phyloP scores from a whole-genome alignment of 2,888 invertebrate species.

The Limnephilus auricula region DNA sequence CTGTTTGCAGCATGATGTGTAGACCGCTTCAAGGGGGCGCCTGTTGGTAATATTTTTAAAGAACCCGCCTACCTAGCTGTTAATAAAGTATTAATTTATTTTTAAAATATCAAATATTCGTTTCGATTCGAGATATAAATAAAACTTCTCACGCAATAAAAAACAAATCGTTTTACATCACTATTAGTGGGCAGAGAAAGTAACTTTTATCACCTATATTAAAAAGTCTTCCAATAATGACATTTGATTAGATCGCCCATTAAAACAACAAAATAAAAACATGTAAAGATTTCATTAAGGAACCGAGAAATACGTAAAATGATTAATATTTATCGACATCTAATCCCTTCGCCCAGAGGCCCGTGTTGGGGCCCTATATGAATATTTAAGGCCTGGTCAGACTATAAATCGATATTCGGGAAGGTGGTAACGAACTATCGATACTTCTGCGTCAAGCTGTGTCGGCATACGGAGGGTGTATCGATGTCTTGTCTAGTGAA shows the following conservation, averaged over 20 bases:
- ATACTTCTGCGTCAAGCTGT: constrained; percentile 8
- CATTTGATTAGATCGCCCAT: background rate
- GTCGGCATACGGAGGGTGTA: constrained; percentile 13
- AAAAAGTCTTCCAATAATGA: background rate
- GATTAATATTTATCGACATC: background rate
- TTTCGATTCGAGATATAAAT: background rate
- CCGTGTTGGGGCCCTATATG: background rate
- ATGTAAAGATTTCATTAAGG: background rate
- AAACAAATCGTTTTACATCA: background rate
- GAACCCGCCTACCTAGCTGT: too few species aligned
- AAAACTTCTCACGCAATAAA: background rate
- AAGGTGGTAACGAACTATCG: constrained; percentile 20
- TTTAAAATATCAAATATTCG: background rate
- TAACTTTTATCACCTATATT: background rate
- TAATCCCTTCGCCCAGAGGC: background rate
- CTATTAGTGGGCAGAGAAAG: background rate
- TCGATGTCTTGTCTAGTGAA: constrained; percentile 20
- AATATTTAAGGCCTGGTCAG: background rate
- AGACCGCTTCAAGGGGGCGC: too few species aligned
- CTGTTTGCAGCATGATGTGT: too few species aligned
- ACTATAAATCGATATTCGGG: constrained; percentile 15
- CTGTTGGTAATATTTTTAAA: too few species aligned
- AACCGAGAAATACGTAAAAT: background rate
- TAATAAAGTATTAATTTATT: background rate
- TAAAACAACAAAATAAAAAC: background rate